Evolutionary conservation across 2,888 invertebrate genomes (phyloP).

Genomic region (Drosophila paranaensis): DNA sequence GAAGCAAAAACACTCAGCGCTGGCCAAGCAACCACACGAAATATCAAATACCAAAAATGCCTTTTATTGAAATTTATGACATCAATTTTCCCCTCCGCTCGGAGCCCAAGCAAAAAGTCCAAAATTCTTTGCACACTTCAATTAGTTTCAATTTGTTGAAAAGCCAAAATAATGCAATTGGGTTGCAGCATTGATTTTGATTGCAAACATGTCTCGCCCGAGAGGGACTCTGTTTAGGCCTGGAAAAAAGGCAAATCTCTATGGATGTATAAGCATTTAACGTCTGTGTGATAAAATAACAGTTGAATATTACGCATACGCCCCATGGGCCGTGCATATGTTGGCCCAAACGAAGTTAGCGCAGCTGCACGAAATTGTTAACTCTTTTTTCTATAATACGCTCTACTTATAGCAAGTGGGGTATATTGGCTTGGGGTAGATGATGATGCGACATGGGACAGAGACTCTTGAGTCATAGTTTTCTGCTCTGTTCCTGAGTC

Average conservation of each 20-base stretch:
- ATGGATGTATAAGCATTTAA: conserved; percentile 21
- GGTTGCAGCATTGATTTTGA: conserved; percentile 64
- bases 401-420: not conserved
- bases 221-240: conserved; percentile 38
- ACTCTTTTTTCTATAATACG: conserved; percentile 37
- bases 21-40: conserved; percentile 24
- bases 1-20: conserved; percentile 24
- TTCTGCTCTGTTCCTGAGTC: too few species aligned
- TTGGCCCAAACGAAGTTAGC: conserved; percentile 7
- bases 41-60: conserved; percentile 55
- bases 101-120: conserved; percentile 16
- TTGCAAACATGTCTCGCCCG: conserved; percentile 30
- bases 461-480: too few species aligned
- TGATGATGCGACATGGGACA: too few species aligned
- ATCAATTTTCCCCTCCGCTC: conserved; percentile 12
- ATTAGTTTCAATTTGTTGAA: conserved; percentile 75
- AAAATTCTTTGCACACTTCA: conserved; percentile 52
- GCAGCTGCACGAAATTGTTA: conserved; percentile 8
- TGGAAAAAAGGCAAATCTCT: conserved; percentile 13
- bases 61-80: conserved; percentile 70
- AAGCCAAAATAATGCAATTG: conserved; percentile 56
- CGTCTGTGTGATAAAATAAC: conserved; percentile 39
- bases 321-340: conserved; percentile 29
- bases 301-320: conserved; percentile 68
- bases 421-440: not conserved